phyloP scores from a whole-genome alignment of 2,888 invertebrate genomes.

The Ormyrus labotus region DNA sequence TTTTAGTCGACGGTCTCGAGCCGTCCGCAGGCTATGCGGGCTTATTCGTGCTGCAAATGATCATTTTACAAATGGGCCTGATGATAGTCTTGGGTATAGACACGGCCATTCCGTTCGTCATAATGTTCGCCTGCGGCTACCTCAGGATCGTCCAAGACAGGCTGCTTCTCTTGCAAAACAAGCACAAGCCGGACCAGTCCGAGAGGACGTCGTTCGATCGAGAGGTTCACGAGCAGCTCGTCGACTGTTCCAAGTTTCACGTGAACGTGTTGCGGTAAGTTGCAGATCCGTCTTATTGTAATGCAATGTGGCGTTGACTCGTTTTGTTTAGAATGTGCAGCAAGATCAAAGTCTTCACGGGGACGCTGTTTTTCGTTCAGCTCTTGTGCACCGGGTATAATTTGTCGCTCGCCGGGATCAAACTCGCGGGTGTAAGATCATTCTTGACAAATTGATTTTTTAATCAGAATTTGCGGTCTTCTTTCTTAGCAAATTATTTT shows the following conservation, averaged over 20 bases:
- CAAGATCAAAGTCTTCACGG: neutral
- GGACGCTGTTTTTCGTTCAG: constrained; percentile 2
- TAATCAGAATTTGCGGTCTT: too few relatives aligned
- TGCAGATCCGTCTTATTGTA: neutral
- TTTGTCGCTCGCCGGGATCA: constrained; percentile 24
- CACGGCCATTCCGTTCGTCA: constrained; percentile 59
- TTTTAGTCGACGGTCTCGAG: too few relatives aligned
- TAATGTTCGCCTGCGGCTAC: constrained; percentile 60
- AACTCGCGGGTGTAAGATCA: constrained; percentile 23
- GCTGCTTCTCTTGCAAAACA: neutral
- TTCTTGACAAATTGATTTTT: neutral
- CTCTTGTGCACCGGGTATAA: constrained; percentile 14
- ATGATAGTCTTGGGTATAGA: constrained; percentile 59
- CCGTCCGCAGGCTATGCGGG: constrained; percentile 53
- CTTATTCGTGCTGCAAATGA: constrained; percentile 56
- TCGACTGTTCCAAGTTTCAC: constrained; percentile 1
- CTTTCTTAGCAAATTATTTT: neutral
- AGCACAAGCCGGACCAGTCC: neutral
- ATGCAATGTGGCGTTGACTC: neutral
- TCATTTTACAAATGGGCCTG: constrained; percentile 52
- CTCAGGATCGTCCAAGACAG: constrained; percentile 51
- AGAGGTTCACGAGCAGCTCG: neutral
- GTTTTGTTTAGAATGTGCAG: neutral
- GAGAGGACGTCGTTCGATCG: neutral
- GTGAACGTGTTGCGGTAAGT: neutral